Percentiles rank a stretch among this genome's conserved stretches.
phyloP scores from a whole-genome alignment of 1,140 invertebrate species.

The Dolichoris vasculosae region DNA sequence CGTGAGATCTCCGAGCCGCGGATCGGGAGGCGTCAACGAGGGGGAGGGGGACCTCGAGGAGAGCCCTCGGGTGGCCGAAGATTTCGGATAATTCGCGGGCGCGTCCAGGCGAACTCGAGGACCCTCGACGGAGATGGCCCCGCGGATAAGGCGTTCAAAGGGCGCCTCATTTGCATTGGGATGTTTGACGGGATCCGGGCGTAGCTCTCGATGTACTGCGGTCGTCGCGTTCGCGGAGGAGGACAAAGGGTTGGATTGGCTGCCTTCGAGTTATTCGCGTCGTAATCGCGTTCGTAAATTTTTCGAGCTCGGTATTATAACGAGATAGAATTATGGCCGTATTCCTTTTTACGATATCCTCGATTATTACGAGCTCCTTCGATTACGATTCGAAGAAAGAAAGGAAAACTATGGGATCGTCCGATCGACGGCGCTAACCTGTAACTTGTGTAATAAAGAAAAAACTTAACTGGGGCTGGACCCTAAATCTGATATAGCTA shows the following conservation, averaged over 20 bases:
- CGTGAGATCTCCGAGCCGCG: conserved; percentile 43
- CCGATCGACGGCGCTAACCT: neutral
- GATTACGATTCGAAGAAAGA: neutral
- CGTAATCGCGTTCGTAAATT: no score
- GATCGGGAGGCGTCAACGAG: neutral
- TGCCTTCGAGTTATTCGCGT: neutral
- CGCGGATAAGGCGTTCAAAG: conserved; percentile 72
- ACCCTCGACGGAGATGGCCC: conserved; percentile 66
- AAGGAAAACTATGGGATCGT: neutral
- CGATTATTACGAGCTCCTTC: neutral
- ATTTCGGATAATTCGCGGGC: conserved; percentile 72
- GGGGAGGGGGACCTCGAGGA: neutral
- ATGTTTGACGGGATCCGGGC: neutral
- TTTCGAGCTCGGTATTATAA: no score
- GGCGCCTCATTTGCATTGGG: conserved; percentile 50
- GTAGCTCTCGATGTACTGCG: neutral
- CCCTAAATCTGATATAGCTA: conserved; percentile 68
- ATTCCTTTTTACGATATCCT: no score
- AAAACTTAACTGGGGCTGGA: conserved; percentile 41
- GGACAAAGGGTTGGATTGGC: neutral
- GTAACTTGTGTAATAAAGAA: neutral
- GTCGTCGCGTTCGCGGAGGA: neutral
- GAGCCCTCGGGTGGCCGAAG: conserved; percentile 59
- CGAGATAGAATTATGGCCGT: no score
- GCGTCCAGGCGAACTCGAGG: conserved; percentile 71